Evolutionary conservation across 2,797 vertebrate genomes (phyloP), one percentile per base, ranked within the genome.

Genomic region (Anguilla marmorata): DNA sequence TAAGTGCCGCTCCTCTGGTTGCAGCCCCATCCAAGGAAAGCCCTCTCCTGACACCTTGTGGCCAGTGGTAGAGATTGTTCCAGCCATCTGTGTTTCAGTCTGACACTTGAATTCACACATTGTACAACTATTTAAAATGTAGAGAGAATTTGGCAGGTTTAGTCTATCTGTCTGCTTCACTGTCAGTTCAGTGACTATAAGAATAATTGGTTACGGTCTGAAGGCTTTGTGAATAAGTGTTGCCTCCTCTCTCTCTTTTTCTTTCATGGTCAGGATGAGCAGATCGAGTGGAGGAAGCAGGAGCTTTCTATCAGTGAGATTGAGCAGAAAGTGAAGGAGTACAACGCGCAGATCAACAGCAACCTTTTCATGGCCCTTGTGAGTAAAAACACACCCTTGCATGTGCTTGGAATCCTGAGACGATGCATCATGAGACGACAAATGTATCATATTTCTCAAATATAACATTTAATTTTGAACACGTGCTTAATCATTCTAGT

Each of bases 301-400:
- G 94, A 96, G 87, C 92, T 98, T 90, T 97, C 96, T 86, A 93
- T 93, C 87, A 92, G 92, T 80, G 97, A 98, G 88, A 96, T 96
- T 91, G 97, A 98, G 88, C 97, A 97, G 95, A 97, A 97, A 91
- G 96, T 99, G 85, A 97, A 97, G 91, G 98, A 99, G 89, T 99
- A 99, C 91, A 99, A 99, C 88, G 94, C 97, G 90, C 97, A 98
- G 93, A 98, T 98, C 92, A 98, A 97, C 94, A 98, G 96, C 93
- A 99, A 97, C 91, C 97, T 98, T 92, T 97, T 97, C 95, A 99
- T 99, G 98, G 96, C 97, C 93, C 91, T 97, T 94, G 98, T 99
- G 93, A 91, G 96, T 45, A 6, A 79, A 56, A 30, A 69, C 72
- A 83, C 69, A 41, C 24, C 0, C 50, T 52, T 52, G 50, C 50